Percentiles rank a stretch among this genome's conserved stretches.
Conservation (phyloP, 2,797 vertebrate species). For the Carapus acus region DNA sequence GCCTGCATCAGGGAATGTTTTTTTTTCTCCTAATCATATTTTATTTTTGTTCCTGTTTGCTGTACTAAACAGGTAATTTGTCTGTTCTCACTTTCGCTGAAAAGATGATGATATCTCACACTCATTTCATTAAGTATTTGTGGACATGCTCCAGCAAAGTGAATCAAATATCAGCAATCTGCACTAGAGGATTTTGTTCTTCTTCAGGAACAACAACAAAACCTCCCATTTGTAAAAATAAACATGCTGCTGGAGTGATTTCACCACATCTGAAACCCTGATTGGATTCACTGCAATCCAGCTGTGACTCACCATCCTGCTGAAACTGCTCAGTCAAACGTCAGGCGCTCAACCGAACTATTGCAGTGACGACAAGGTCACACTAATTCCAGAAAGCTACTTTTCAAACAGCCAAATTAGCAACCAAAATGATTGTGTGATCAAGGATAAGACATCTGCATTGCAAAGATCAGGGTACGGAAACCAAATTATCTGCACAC, state of each 20-base stretch:
- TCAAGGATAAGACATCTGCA: no score
- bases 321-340: conserved; percentile 13
- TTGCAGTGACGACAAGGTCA: conserved; percentile 5
- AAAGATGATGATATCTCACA: no score
- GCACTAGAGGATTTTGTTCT: conserved; percentile 11
- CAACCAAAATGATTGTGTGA: no score
- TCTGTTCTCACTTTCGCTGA: no score
- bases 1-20: no score
- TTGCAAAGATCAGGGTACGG: not conserved
- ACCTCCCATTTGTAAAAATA: conserved; percentile 22
- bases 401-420: no score
- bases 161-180: conserved; percentile 5
- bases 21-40: no score
- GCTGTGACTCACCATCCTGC: conserved; percentile 31
- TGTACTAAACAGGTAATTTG: no score
- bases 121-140: no score
- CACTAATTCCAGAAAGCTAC: no score
- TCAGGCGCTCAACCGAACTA: conserved; percentile 10
- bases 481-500: not conserved
- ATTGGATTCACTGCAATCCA: conserved; percentile 35
- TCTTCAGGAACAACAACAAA: conserved; percentile 8
- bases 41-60: no score
- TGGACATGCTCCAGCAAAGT: no score
- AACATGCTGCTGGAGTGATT: conserved; percentile 16
- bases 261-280: conserved; percentile 50